Conservation (phyloP, 2,888 invertebrate genomes). For the Odiellus spinosus region DNA sequence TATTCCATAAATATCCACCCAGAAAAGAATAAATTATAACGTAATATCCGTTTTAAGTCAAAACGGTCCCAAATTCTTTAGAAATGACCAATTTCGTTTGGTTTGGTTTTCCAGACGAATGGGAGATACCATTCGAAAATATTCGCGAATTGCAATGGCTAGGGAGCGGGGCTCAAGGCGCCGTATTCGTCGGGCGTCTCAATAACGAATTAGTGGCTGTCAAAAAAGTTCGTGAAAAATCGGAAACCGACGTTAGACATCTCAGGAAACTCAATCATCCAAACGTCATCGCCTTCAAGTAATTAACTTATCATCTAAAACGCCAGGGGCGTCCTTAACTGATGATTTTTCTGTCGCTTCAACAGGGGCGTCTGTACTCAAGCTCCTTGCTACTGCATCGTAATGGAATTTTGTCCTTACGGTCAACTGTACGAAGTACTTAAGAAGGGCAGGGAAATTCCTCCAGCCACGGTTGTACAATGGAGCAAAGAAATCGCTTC, state of each 20-base stretch:
- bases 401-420: conserved; percentile 96
- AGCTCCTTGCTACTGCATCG: conserved; percentile 77
- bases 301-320: conserved; percentile 28
- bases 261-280: conserved; percentile 36
- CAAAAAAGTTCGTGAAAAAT: conserved; percentile 80
- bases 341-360: no score
- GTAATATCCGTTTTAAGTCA: no score
- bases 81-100: no score
- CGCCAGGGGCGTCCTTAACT: no score
- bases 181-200: conserved; percentile 74
- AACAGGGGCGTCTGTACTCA: conserved; percentile 88
- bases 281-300: conserved; percentile 32
- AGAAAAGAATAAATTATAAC: no score
- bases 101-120: conserved; percentile 45
- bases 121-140: conserved; percentile 87
- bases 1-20: no score
- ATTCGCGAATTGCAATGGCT: conserved; percentile 77
- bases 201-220: conserved; percentile 72
- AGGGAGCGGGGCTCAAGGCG: conserved; percentile 90
- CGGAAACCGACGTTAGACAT: conserved; percentile 53
- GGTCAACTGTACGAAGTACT: conserved; percentile 86
- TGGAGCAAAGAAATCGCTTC: conserved; percentile 92
- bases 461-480: conserved; percentile 66
- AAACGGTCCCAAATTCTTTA: no score
- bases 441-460: conserved; percentile 61